Conservation (phyloP, 2,888 invertebrate genomes). For the Acrobasis consociella region DNA sequence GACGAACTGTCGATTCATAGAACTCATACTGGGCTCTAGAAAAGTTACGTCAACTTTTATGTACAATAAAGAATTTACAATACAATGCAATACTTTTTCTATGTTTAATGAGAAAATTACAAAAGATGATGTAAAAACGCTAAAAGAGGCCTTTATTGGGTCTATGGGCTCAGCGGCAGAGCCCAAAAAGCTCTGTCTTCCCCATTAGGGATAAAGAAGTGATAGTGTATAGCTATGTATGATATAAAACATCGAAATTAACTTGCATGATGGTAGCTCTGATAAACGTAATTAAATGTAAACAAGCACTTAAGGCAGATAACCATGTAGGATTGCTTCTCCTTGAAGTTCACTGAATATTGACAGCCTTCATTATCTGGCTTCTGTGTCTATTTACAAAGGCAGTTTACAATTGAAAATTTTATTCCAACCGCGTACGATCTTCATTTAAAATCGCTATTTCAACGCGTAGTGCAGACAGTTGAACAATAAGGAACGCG, state of each 20-base stretch:
- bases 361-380: conserved; percentile 22
- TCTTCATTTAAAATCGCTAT: conserved; percentile 70
- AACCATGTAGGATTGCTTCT: conserved; percentile 20
- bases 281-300: conserved; percentile 18
- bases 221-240: too few species aligned
- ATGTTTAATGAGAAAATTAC: neutral
- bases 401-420: conserved; percentile 47
- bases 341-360: conserved; percentile 23
- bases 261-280: conserved; percentile 13
- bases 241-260: neutral
- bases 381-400: conserved; percentile 24
- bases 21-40: conserved; percentile 24
- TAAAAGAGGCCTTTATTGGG: too few species aligned
- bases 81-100: too few species aligned
- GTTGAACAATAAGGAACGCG: conserved; percentile 72
- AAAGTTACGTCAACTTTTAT: conserved; percentile 36
- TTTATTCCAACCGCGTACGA: conserved; percentile 55
- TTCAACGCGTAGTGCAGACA: conserved; percentile 57
- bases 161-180: too few species aligned
- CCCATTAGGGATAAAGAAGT: too few species aligned
- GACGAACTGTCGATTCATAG: conserved; percentile 35
- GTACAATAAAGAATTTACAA: too few species aligned
- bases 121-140: too few species aligned
- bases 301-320: conserved; percentile 16
- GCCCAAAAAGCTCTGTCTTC: too few species aligned